Evolutionary conservation across 92 coral and sea anemone species (phyloP), one percentile per base, ranked within the genome.

Genomic region (Chrysogorgia sp.): DNA sequence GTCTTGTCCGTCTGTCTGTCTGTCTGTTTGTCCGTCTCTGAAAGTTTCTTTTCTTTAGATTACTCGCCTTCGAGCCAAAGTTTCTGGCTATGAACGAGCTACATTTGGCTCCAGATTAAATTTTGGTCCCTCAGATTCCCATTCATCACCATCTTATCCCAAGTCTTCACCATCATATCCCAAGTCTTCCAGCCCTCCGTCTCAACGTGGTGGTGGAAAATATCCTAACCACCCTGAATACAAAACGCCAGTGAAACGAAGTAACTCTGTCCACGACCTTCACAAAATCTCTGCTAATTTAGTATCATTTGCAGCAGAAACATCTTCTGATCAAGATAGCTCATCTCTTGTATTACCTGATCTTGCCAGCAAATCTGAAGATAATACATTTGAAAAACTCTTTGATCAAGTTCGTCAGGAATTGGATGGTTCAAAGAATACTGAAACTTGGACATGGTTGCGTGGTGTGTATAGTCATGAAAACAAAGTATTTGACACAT

Each of bases 81-180:
- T 96, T 25, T 96, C 99, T 4, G 99, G 99, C 9, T 96, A 96
- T 82, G 99, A 96, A 71, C 88, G 99, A 45, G 99, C 99, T 23
- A 91, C 96, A 63, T 96, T 96, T 72, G 99, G 99, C 40, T 72
- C 79, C 8, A 53, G 79, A 53, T 58, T 72, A 72, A 53, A 56
- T 45, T 31, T 72, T 41, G 37, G 35, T 34, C 64, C 76, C 3
- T 60, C 79, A 13, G 24, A 72, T 20, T 30, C 65, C 53, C 65
- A 24, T 34, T 17, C 50, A 23, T 53, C 76, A n/a, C n/a, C n/a
- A n/a, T 31, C 40, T 23, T 9, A 7, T 24, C 20, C 76, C n/a
- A n/a, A n/a, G n/a, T n/a, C n/a, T n/a, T n/a, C n/a, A n/a, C n/a
- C n/a, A n/a, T n/a, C n/a, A n/a, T n/a, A 34, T 10, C 15, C 59